phyloP scores from a whole-genome alignment of 1,140 invertebrate genomes.

The Heterodera carotae region DNA sequence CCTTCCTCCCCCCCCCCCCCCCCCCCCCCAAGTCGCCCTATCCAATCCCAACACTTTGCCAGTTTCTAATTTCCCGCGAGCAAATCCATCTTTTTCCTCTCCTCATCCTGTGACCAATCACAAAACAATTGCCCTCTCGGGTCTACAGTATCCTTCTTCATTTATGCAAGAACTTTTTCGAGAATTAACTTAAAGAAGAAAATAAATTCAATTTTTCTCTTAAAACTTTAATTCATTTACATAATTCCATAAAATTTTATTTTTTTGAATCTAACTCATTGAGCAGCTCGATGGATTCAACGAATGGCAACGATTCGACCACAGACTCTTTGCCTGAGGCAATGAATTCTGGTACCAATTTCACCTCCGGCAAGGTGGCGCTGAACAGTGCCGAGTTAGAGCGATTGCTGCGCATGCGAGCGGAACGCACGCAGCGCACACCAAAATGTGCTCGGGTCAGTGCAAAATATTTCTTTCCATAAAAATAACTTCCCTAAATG shows the following conservation, averaged over 20 bases:
- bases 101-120: background rate
- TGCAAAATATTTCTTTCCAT: background rate
- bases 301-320: slow-evolving; percentile 11
- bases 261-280: too few relatives aligned
- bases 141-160: background rate
- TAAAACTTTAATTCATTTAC: too few relatives aligned
- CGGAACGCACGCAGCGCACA: slow-evolving; percentile 72
- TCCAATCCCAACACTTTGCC: background rate
- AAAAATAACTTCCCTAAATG: background rate
- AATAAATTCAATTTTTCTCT: too few relatives aligned
- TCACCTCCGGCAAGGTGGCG: slow-evolving; percentile 13
- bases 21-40: background rate
- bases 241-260: too few relatives aligned
- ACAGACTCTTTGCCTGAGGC: background rate
- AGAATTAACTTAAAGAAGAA: too few relatives aligned
- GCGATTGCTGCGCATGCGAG: slow-evolving; percentile 54
- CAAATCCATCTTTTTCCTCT: too few relatives aligned
- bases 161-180: too few relatives aligned
- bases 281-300: slow-evolving; percentile 15
- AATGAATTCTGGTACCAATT: background rate
- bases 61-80: background rate
- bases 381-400: slow-evolving; percentile 51
- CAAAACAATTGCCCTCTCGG: background rate
- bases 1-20: background rate
- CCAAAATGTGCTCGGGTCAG: slow-evolving; percentile 88